Conservation (phyloP, 2,797 vertebrate genomes). For the Varecia variegata region DNA sequence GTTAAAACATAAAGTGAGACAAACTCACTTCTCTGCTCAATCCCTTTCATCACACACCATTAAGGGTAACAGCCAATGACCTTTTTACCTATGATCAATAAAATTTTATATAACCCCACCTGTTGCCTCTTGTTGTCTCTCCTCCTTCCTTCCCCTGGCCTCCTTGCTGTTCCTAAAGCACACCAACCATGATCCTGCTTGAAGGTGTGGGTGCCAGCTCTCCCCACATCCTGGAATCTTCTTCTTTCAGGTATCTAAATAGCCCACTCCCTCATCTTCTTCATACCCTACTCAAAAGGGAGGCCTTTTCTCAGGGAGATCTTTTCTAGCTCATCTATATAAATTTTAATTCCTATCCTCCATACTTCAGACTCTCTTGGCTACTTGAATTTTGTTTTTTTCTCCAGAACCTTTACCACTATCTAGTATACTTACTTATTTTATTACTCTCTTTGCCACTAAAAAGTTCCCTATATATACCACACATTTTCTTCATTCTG, state of each 20-base stretch:
- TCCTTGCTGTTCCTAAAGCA: neutral
- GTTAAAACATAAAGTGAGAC: neutral
- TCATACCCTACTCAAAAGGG: neutral
- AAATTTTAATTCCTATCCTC: neutral
- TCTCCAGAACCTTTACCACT: neutral
- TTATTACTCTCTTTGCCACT: neutral
- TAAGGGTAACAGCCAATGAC: neutral
- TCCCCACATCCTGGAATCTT: neutral
- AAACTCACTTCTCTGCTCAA: neutral
- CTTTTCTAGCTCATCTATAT: neutral
- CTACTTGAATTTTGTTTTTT: neutral
- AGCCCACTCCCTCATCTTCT: neutral
- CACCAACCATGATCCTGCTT: neutral
- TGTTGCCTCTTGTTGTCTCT: neutral
- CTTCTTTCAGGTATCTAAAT: neutral
- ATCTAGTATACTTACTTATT: neutral
- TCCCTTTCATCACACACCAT: neutral
- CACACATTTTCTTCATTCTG: neutral
- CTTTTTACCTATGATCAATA: neutral
- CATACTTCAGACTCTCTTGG: neutral
- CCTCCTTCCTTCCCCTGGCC: neutral
- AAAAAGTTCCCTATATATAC: neutral
- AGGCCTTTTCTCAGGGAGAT: neutral
- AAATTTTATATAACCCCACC: neutral
- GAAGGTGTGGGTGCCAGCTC: neutral